phyloP scores from a whole-genome alignment of 2,888 invertebrate genomes.

The Caenorhabditis zanzibari region DNA sequence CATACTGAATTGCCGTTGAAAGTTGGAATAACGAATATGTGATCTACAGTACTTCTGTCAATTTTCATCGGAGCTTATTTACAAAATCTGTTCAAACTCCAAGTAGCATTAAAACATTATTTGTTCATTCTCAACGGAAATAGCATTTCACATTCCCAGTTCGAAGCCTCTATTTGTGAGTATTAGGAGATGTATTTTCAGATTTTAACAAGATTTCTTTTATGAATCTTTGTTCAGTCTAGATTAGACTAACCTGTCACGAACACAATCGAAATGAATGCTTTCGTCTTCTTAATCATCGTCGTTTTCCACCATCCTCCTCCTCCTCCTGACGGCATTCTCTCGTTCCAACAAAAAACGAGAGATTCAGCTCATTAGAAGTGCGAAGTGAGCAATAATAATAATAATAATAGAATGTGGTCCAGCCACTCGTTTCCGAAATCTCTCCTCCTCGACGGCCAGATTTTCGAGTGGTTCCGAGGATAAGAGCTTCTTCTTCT shows the following conservation, averaged over 20 bases:
- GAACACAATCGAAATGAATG: conserved; percentile 14
- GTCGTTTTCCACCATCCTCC: conserved; percentile 41
- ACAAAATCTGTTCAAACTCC: too few relatives aligned
- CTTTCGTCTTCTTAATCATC: neutral
- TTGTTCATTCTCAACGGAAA: too few relatives aligned
- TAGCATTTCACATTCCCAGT: too few relatives aligned
- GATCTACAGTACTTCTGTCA: too few relatives aligned
- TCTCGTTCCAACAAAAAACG: conserved; percentile 25
- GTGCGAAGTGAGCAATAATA: conserved; percentile 50
- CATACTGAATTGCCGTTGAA: too few relatives aligned
- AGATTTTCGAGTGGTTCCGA: conserved; percentile 42
- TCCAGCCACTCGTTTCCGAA: conserved; percentile 11
- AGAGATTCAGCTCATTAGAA: conserved; percentile 61
- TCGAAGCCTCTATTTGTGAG: too few relatives aligned
- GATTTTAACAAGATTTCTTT: neutral
- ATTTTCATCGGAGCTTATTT: too few relatives aligned
- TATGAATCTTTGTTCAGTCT: too few relatives aligned
- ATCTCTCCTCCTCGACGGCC: conserved; percentile 19
- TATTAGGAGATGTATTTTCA: too few relatives aligned
- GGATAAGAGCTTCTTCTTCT: conserved; percentile 23
- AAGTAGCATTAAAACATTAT: too few relatives aligned
- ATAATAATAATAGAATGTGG: conserved; percentile 35
- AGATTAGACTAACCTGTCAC: conserved; percentile 40
- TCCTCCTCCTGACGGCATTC: conserved; percentile 58
- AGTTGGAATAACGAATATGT: too few relatives aligned